phyloP scores from a whole-genome alignment of 2,113 vertebrate species.

The Lanius ludovicianus region DNA sequence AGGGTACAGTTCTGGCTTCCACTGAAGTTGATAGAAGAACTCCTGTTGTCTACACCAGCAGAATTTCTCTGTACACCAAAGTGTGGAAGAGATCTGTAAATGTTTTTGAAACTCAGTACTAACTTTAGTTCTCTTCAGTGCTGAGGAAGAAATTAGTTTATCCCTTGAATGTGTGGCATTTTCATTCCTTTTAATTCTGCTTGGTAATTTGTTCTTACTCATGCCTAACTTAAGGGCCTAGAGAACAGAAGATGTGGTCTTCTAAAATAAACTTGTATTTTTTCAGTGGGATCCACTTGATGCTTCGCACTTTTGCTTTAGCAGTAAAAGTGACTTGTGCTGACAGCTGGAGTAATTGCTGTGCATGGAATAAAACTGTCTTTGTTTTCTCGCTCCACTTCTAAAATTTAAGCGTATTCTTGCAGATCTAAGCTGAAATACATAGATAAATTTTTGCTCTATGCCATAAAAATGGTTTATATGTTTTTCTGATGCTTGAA shows the following conservation, averaged over 20 bases:
- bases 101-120: neutral
- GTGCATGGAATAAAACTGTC: neutral
- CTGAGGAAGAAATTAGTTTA: neutral
- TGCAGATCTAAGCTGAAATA: conserved; percentile 47
- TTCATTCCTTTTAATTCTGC: neutral
- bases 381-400: neutral
- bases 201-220: neutral
- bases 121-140: neutral
- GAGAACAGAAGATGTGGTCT: neutral
- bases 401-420: conserved; percentile 36
- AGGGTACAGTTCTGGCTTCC: neutral
- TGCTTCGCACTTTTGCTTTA: neutral
- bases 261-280: neutral
- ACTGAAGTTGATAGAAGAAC: neutral
- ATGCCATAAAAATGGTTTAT: conserved; percentile 61
- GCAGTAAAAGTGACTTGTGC: conserved; percentile 25
- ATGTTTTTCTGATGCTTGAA: conserved; percentile 39
- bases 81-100: neutral
- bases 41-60: neutral
- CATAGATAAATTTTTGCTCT: conserved; percentile 15
- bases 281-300: neutral
- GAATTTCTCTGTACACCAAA: neutral
- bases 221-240: neutral
- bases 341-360: conserved; percentile 31
- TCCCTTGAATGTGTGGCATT: neutral